Evolutionary conservation across 2,113 vertebrate species (phyloP).

Genomic region (Poecile atricapillus): DNA sequence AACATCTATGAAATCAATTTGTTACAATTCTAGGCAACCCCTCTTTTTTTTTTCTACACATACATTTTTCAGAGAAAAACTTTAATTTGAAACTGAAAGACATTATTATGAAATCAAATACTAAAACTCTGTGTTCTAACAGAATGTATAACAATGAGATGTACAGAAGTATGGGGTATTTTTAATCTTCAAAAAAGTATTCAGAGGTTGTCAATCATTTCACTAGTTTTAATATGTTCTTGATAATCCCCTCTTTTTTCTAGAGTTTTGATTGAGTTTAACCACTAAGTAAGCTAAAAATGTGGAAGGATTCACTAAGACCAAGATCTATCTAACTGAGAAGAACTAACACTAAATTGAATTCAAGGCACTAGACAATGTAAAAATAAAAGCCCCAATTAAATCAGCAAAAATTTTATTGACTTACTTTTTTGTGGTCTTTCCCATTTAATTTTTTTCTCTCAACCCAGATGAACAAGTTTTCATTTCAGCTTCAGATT

Average conservation of each 20-base stretch:
- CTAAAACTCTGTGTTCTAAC: neutral
- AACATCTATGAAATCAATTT: neutral
- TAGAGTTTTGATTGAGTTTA: neutral
- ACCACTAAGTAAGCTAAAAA: neutral
- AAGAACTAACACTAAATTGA: neutral
- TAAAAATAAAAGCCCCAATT: fast-evolving
- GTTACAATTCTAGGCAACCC: neutral
- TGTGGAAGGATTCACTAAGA: neutral
- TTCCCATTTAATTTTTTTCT: neutral
- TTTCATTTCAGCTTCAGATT: neutral
- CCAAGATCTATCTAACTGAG: neutral
- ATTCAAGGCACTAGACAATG: neutral
- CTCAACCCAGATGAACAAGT: neutral
- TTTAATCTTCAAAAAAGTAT: neutral
- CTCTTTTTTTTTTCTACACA: neutral
- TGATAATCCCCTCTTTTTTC: neutral
- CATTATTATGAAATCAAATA: neutral
- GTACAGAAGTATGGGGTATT: neutral
- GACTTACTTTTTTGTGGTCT: neutral
- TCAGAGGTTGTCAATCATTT: neutral
- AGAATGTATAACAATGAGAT: neutral
- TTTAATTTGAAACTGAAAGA: neutral
- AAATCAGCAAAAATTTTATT: neutral
- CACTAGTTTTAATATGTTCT: neutral
- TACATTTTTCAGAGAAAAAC: neutral